Base-by-base conservation (phyloP, 2,113 vertebrate species). In the Nerophis lumbriciformis region DNA sequence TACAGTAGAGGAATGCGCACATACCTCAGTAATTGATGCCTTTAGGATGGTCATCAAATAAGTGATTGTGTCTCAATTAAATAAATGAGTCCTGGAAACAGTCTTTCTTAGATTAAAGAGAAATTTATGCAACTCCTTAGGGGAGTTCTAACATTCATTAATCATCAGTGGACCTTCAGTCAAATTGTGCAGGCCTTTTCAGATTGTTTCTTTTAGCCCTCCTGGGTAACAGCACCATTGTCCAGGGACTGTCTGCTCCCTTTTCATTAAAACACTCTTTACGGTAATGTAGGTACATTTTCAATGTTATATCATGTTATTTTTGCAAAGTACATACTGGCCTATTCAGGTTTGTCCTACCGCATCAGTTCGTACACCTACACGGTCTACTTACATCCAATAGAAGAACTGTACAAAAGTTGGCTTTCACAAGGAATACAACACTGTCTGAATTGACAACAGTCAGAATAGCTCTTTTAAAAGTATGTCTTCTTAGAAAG, bases 241-340 rank as follows among this genome's bases (percentile, higher is more conserved):
- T 50, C 50, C 63, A 48, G 11, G 52, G 63, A 70, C 51, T 55
- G 37, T 63, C 63, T 78, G 63, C 53, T 36, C 67, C 61, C 75
- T 72, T 28, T 71, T 52, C 19, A 28, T 55, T 55, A 15, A 66
- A 55, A 68, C 28, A 48, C 63, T 53, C 59, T 63, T 65, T 53
- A 50, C 60, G 64, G 56, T 71, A 59, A 65, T 75, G 62, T 71
- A 44, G 64, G 50, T 47, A 57, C 42, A 59, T 56, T 19, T 63
- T 39, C 53, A 38, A 38, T 57, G 38, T 58, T 12, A 61, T 49
- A 35, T 36, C 14, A 56, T 59, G 39, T 72, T 76, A 71, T 74
- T 71, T 63, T 78, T 68, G 68, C 15, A 51, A 65, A 59, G 53
- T 74, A 56, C 63, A 62, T 69, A 73, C 73, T 16, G 63, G 61